Conservation (phyloP, 1,140 invertebrate genomes). For the Agrypnia vestita region DNA sequence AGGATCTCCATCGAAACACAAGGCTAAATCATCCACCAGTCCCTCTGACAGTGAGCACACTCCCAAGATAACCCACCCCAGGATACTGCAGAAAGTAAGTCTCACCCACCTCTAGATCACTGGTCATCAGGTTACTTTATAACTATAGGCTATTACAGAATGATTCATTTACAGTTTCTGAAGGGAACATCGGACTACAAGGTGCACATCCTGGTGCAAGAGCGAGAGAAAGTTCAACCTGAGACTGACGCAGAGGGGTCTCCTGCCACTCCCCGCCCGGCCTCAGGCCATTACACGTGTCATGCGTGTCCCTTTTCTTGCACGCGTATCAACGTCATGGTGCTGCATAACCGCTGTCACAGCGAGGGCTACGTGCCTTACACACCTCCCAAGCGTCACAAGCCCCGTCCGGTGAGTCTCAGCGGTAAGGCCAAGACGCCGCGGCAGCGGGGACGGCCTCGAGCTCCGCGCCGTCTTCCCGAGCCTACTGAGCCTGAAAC, state of each 20-base stretch:
- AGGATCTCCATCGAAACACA: constrained; percentile 40
- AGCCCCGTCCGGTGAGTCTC: neutral
- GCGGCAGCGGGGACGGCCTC: constrained; percentile 38
- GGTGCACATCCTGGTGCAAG: constrained; percentile 75
- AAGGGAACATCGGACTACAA: constrained; percentile 77
- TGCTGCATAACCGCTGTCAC: constrained; percentile 80
- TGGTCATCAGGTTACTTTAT: neutral
- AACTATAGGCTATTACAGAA: neutral
- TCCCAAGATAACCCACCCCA: constrained; percentile 70
- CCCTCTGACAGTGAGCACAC: constrained; percentile 15
- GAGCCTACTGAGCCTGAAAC: neutral
- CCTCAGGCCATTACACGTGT: constrained; percentile 75
- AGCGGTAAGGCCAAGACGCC: neutral
- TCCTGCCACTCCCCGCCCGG: constrained; percentile 31
- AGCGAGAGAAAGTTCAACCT: constrained; percentile 58
- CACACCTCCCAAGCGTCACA: constrained; percentile 64
- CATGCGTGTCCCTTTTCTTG: constrained; percentile 78
- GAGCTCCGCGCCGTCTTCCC: constrained; percentile 60
- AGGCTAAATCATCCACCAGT: constrained; percentile 20
- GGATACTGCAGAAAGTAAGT: constrained; percentile 55
- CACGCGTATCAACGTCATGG: constrained; percentile 79
- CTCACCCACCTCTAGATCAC: neutral
- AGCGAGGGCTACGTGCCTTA: constrained; percentile 68
- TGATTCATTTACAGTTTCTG: constrained; percentile 64
- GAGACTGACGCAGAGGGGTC: constrained; percentile 60